Evolutionary conservation across 1,140 invertebrate genomes (phyloP), one percentile per base, ranked within the genome.

Genomic region (Pseudomyrmex flavicornis): DNA sequence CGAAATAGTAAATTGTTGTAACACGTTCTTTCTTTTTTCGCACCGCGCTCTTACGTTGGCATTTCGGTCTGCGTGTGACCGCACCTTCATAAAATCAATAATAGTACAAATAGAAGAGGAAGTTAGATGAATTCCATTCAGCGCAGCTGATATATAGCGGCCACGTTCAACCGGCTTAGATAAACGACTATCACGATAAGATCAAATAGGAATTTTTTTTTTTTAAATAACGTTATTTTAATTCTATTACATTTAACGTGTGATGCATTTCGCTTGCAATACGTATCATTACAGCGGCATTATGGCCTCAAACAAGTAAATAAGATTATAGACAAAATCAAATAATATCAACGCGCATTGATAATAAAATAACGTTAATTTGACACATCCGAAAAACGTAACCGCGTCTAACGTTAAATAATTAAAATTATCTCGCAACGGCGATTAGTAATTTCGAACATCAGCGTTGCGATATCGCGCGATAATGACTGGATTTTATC

Each of bases 91-190:
- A 35, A 35, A 35, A 35, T 35, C 35, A 7, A 35, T 35, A 35
- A 35, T 35, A 35, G 35, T 7, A 7, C 7, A 7, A 35, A 35
- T 35, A 35, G 35, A 35, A 35, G 35, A 73, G 20, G 54, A 80
- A 72, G 15, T 77, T 76, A 59, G 69, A 61, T 73, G 20, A 80
- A 5, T 50, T 76, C 80, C 65, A 62, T 62, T 48, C 35, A 72
- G 61, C 68, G 61, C 68, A 73, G 48, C 68, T 82, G 82, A 44
- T 62, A 66, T 46, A 61, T 35, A 35, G 20, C 44, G 26, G 56
- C 82, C 84, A 88, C 12, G 10, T 88, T 88, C 86, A 69, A 62
- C 44, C n/a, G 68, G 22, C 56, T 86, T 72, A 54, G 22, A 72
- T 58, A 50, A 86, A 82, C 76, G 50, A 68, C 84, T 72, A 70